Evolutionary conservation across 2,113 vertebrate genomes (phyloP), one percentile per base, ranked within the genome.

Genomic region (Bombycilla garrulus): DNA sequence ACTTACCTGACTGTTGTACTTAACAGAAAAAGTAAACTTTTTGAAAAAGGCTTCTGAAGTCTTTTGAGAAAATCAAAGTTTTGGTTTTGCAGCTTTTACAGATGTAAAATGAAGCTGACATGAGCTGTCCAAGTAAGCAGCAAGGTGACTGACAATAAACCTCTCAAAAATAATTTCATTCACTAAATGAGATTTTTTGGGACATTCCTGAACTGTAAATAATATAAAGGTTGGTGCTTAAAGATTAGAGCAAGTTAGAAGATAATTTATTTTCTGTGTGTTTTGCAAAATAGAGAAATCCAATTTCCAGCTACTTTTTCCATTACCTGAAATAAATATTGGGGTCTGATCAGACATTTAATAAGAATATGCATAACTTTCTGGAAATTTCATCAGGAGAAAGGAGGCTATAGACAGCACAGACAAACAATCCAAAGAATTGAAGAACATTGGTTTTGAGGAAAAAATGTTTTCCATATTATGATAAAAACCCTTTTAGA

Each of bases 231-330:
- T 82, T 90, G 88, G 56, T 77, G 62, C 66, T 94, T n/a, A 69
- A 90, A 90, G 93, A 97, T 92, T 81, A 92, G 76, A 95, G 31
- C 61, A 90, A 90, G 79, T 94, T 94, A 76, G 58, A 86, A 29
- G 50, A 86, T 82, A 92, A 95, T 94, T 94, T 96, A 88, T 93
- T 95, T 97, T 94, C 82, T 95, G 88, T 94, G 86, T 92, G 88
- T 88, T 96, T 86, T 80, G 82, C 54, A 77, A 95, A 96, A 92
- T 81, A 88, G 54, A 90, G 79, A 97, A 96, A 95, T 96, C 88
- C 79, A 94, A 92, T 97, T 96, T 95, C 91, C 90, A 95, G 80
- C 54, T 90, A 90, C 92, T 88, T 96, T 97, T 97, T 90, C 92
- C 76, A 95, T 96, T 96, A 97, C 74, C 93, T 92, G 93, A 90